A percentile compares a stretch with the other conserved stretches of the same genome.
These are phyloP conservation scores for Helicolenus hilgendorfi DNA, from an alignment of 2,797 vertebrate species.

Conservation along the genomic window DNA sequence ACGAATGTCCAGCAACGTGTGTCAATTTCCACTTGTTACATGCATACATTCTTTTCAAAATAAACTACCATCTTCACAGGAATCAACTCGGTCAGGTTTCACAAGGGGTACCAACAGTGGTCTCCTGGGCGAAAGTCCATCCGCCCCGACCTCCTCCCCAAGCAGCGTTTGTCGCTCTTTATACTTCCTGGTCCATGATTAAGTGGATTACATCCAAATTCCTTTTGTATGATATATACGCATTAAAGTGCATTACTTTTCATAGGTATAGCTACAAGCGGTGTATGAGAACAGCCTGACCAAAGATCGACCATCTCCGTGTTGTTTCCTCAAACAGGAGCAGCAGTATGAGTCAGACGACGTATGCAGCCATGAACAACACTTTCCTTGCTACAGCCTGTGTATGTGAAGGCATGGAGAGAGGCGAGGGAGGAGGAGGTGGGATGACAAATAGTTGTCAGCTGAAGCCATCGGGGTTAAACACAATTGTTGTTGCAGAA, in stretches of 20 bases:
- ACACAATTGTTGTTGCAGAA: conserved; percentile 90
- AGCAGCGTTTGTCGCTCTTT: not conserved
- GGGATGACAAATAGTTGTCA: conserved; percentile 87
- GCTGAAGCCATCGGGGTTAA: conserved; percentile 90
- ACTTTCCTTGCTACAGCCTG: conserved; percentile 53
- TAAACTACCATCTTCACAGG: not conserved
- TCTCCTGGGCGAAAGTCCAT: not conserved
- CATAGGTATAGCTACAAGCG: too few species aligned
- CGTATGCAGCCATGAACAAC: conserved; percentile 52
- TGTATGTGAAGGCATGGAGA: conserved; percentile 61
- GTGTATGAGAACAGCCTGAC: not conserved
- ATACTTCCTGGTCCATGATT: not conserved
- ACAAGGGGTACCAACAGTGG: not conserved
- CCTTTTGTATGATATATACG: not conserved
- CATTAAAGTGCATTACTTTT: not conserved
- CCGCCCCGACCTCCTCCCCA: not conserved
- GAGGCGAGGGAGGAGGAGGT: conserved; percentile 69
- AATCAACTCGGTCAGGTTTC: not conserved
- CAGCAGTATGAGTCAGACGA: conserved; percentile 44
- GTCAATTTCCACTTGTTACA: not conserved
- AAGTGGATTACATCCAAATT: not conserved
- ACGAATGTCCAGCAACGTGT: not conserved
- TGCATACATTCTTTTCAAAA: not conserved
- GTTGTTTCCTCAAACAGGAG: conserved; percentile 31
- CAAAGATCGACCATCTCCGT: not conserved